phyloP scores from a whole-genome alignment of 2,797 vertebrate species.

The Brachyrhaphis roseni region DNA sequence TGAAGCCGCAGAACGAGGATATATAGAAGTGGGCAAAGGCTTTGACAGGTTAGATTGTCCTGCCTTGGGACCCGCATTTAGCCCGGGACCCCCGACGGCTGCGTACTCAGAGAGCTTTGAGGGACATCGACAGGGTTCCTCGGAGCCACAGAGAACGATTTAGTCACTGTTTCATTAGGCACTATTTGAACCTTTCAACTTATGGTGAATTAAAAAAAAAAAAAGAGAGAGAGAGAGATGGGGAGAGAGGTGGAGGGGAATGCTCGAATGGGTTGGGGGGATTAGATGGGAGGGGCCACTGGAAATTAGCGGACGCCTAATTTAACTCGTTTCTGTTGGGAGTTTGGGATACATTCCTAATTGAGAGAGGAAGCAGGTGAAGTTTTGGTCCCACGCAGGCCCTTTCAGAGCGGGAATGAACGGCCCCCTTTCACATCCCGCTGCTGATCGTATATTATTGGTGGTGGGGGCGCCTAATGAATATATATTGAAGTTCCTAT shows the following conservation, averaged over 20 bases:
- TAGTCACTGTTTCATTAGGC: conserved; percentile 98
- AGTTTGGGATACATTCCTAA: conserved; percentile 99
- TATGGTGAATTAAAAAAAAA: conserved; percentile 92
- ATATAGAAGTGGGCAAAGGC: conserved; percentile 80
- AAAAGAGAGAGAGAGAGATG: too few species aligned
- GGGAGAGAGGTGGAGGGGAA: conserved; percentile 63
- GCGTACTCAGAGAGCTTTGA: conserved; percentile 84
- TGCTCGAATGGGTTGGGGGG: conserved; percentile 89
- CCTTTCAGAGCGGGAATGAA: conserved; percentile 94
- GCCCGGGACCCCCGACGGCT: conserved; percentile 78
- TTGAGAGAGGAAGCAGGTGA: conserved; percentile 99
- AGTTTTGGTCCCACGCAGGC: conserved; percentile 92
- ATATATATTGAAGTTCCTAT: conserved; percentile 96
- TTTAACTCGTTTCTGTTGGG: conserved; percentile 98
- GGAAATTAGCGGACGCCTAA: conserved; percentile 98
- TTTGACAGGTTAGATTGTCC: conserved; percentile 85
- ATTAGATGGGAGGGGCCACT: conserved; percentile 93
- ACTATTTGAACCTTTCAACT: conserved; percentile 99
- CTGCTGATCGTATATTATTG: conserved; percentile 93
- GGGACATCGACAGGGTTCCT: conserved; percentile 85
- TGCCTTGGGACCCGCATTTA: conserved; percentile 80
- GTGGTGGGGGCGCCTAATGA: conserved; percentile 89
- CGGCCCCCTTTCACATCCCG: conserved; percentile 89
- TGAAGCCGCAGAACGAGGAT: conserved; percentile 77
- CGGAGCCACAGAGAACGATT: conserved; percentile 86